Conservation (phyloP, 2,113 vertebrate genomes). For the Oxyruncus cristatus region DNA sequence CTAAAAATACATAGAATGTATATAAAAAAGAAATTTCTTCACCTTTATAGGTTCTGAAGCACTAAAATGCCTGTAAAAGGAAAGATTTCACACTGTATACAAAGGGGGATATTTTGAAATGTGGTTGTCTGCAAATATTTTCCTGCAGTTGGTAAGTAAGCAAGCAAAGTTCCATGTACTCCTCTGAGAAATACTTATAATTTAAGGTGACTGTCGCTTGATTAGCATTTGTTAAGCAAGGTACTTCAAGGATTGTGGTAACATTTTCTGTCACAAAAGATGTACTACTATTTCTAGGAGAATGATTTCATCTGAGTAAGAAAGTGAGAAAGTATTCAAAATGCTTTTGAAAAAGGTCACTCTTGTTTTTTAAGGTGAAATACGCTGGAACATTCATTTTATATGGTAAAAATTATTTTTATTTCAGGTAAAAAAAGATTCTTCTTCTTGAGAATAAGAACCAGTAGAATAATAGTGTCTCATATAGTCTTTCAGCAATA, state of each 20-base stretch:
- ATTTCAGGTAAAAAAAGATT: neutral
- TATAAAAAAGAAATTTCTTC: neutral
- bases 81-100: neutral
- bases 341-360: neutral
- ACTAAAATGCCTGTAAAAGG: neutral
- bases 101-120: neutral
- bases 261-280: neutral
- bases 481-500: neutral
- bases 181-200: neutral
- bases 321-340: neutral
- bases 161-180: neutral
- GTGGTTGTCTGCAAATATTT: neutral
- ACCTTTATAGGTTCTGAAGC: neutral
- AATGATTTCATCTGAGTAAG: neutral
- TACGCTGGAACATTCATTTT: neutral
- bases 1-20: neutral
- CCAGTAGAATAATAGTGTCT: neutral
- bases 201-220: neutral
- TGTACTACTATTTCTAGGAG: neutral
- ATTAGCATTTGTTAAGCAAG: neutral
- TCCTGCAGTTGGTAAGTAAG: neutral
- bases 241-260: neutral
- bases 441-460: neutral
- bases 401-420: neutral
- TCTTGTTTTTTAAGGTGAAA: neutral